Base-by-base conservation (phyloP, 2,113 vertebrate genomes). In the Rostratula benghalensis region DNA sequence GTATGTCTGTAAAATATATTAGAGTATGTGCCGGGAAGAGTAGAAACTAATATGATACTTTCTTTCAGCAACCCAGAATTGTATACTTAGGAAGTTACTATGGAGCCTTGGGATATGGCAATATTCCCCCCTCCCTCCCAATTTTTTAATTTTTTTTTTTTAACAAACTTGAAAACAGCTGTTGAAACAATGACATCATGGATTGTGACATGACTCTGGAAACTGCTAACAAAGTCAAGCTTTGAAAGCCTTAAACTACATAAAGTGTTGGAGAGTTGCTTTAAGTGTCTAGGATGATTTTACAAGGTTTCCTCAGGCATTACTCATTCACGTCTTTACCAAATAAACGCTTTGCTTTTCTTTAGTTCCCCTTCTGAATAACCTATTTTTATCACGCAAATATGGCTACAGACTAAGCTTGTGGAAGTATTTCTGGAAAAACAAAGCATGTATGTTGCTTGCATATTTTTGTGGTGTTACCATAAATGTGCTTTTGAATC, bases 181-280 rank as follows among this genome's bases (percentile, higher is more conserved):
- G 98, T 97, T 97, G 97, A 97, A 98, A 98, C 97, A 98, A 75
- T 98, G 97, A 98, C 95, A 78, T 98, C 97, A 97, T 96, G 95
- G 90, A 97, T 94, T 93, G 86, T 91, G 94, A 94, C 93, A 90
- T 60, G 71, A 89, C 96, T 95, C 74, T 97, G 94, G 91, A 97
- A 98, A 98, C 96, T 94, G 95, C 97, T 97, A 96, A 91, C 88
- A 60, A 97, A 96, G 83, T 93, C 73, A 94, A 83, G 94, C 94
- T 97, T 93, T 92, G 93, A 96, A 97, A 97, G 61, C 93, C 74
- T 95, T 92, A 75, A 85, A 75, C 92, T 95, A 33, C 87, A 67
- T 69, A 19, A 25, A 92, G 93, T 35, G 80, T 21, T 84, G 90
- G 77, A 90, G 90, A 65, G 59, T 35, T 85, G 85, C 89, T 75